Evolutionary conservation across 2,113 vertebrate genomes (phyloP), one percentile per base, ranked within the genome.

Genomic region (Heterocephalus glaber): DNA sequence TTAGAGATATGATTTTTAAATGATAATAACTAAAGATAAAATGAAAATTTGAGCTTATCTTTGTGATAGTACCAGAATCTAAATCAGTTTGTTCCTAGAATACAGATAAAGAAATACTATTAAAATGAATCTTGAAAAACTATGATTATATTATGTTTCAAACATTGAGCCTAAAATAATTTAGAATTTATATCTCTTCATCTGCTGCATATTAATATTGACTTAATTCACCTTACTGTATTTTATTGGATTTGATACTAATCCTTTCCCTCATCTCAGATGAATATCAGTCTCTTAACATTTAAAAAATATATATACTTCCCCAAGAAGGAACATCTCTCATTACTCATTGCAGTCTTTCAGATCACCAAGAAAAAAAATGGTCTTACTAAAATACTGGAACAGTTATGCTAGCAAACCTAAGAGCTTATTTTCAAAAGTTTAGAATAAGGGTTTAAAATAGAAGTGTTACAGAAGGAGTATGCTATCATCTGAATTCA

Each of bases 61-160:
- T 97, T 95, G 54, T 84, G 77, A 95, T 90, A 84, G 26, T 63
- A 92, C 2, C 61, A 80, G 90, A 92, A 92, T 93, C 72, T 94
- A 97, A 97, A 97, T 96, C n/a, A 95, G 47, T 89, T 90, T 52
- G 76, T 94, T 96, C 91, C 14, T 90, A 96, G 58, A 44, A 93
- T 90, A 80, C 19, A 86, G 95, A 91, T 70, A 94, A 96, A 93
- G 47, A 95, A 96, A 6, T 30, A 61, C 95, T 95, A 95, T 95
- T 98, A 97, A 94, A 95, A 19, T 96, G 97, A 98, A 97, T 96
- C 88, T 94, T 97, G 93, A 49, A 86, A 95, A 93, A 91, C 28
- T 95, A 83, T 86, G 26, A 92, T 58, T 90, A 58, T 87, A 22
- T 52, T 95, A 95, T 93, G 86, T 97, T 96, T 97, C 79, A 97